These are phyloP conservation scores for Platygyra sinensis DNA, from an alignment of 64 coral and sea anemone genomes.

Conservation along the genomic window DNA sequence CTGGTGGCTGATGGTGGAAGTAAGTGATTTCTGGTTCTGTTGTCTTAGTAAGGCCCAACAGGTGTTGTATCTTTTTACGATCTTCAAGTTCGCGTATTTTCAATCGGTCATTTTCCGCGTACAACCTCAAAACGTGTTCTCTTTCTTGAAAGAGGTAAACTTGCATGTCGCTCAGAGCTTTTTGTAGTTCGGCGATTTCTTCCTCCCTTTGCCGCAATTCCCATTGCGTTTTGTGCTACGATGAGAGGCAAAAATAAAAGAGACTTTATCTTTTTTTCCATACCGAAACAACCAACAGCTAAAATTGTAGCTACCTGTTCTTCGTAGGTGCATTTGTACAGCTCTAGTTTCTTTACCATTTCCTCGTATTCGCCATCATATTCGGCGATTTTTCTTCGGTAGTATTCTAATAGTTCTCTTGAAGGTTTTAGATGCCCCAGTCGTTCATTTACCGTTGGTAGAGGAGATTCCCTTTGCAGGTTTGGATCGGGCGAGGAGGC, in stretches of 20 bases:
- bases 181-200: conserved; percentile 96
- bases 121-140: conserved; percentile 90
- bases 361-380: conserved; percentile 97
- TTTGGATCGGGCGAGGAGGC: background rate
- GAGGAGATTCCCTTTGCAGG: conserved; percentile 46
- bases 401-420: conserved; percentile 94
- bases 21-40: conserved; percentile 92
- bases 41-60: conserved; percentile 75
- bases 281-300: background rate
- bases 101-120: conserved; percentile 94
- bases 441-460: conserved; percentile 94
- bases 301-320: conserved; percentile 74
- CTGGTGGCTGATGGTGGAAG: conserved; percentile 90
- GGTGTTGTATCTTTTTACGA: conserved; percentile 95
- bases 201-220: conserved; percentile 91
- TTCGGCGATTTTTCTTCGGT: conserved; percentile 97
- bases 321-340: conserved; percentile 98
- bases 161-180: conserved; percentile 98
- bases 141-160: conserved; percentile 98
- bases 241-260: background rate
- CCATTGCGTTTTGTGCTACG: conserved; percentile 93
- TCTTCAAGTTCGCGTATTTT: conserved; percentile 97
- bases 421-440: conserved; percentile 93
- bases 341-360: conserved; percentile 88
- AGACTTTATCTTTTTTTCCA: background rate